Conservation (phyloP, 2,113 vertebrate species). For the Herpetotheres cachinnans region DNA sequence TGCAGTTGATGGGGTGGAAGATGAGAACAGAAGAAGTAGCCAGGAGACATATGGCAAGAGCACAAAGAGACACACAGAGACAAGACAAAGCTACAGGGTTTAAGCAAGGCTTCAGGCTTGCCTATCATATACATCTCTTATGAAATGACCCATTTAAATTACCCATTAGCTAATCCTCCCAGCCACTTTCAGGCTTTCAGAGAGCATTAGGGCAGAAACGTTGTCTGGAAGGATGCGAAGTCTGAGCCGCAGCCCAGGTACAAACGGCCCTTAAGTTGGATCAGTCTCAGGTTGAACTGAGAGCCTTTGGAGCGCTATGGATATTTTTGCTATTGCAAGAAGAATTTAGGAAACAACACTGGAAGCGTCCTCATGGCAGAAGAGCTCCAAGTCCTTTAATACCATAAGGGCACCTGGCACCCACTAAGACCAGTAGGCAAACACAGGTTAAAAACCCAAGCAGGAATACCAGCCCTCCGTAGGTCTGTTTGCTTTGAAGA, state of each 20-base stretch:
- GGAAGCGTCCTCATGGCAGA: background rate
- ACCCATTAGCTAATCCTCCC: slow-evolving; percentile 47
- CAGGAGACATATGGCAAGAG: slow-evolving; percentile 33
- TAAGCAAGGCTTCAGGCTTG: slow-evolving; percentile 2
- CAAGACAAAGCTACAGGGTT: slow-evolving; percentile 38
- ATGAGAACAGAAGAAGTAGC: slow-evolving; percentile 37
- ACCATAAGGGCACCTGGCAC: background rate
- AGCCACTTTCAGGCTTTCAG: slow-evolving; percentile 23
- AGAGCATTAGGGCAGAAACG: background rate
- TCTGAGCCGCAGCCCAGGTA: slow-evolving; percentile 2
- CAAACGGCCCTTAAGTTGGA: background rate
- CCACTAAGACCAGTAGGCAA: background rate
- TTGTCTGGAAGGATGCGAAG: background rate
- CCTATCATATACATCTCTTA: slow-evolving; percentile 27
- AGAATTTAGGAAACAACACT: background rate
- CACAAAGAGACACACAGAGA: slow-evolving; percentile 28
- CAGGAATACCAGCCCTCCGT: background rate
- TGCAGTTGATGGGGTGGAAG: slow-evolving; percentile 21
- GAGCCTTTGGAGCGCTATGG: background rate
- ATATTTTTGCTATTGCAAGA: background rate
- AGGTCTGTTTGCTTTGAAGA: background rate
- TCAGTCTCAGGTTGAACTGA: background rate
- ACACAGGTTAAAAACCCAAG: background rate
- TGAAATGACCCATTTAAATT: slow-evolving; percentile 53
- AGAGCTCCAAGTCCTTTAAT: background rate